These are phyloP conservation scores for Tachina fera DNA, from an alignment of 2,888 invertebrate genomes.

Conservation along the genomic window DNA sequence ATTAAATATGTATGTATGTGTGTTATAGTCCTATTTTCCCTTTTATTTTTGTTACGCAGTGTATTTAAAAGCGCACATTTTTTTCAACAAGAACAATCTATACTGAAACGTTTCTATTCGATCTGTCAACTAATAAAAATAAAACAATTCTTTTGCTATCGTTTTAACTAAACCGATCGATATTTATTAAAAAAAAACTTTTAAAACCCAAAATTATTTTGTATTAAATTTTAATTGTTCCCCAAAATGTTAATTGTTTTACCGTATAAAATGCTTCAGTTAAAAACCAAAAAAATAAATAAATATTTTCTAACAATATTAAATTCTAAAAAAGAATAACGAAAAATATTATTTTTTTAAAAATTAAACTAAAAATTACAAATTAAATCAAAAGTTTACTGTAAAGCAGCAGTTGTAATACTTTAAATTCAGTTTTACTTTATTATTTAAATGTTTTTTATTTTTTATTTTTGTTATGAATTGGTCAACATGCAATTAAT, in stretches of 20 bases:
- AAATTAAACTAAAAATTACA: neutral
- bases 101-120: neutral
- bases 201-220: constrained; percentile 66
- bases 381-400: constrained; percentile 10
- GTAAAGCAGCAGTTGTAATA: constrained; percentile 47
- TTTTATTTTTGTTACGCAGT: constrained; percentile 48
- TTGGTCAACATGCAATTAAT: constrained; percentile 69
- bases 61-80: constrained; percentile 48
- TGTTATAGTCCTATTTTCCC: constrained; percentile 36
- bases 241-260: constrained; percentile 45
- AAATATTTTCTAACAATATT: constrained; percentile 8
- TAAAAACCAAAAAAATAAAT: constrained; percentile 3
- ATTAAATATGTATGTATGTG: constrained; percentile 47
- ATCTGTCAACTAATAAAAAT: constrained; percentile 7
- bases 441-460: constrained; percentile 51
- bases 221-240: constrained; percentile 71
- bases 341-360: neutral
- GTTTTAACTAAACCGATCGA: constrained; percentile 26
- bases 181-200: constrained; percentile 10
- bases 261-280: constrained; percentile 38
- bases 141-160: constrained; percentile 48
- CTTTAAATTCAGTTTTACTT: constrained; percentile 69
- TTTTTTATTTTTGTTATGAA: constrained; percentile 53
- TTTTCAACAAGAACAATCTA: neutral
- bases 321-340: constrained; percentile 24